Evolutionary conservation across 2,113 vertebrate genomes (phyloP), one percentile per base, ranked within the genome.

Genomic region (Zingel zingel): DNA sequence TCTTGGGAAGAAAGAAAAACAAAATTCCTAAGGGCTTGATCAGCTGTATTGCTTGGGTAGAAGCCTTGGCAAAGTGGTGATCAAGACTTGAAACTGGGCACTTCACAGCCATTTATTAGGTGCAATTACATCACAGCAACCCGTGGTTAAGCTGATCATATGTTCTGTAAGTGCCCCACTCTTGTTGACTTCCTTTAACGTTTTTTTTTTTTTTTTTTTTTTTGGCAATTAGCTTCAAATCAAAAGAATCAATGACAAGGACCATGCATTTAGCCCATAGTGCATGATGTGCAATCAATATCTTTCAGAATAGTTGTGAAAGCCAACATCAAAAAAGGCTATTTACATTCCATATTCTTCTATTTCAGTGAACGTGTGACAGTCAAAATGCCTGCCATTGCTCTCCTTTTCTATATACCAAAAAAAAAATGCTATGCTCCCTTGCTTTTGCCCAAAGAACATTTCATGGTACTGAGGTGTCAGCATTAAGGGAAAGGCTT

Each of bases 101-200:
- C 77, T 92, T 93, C 82, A 82, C 82, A 88, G 89, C 63, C 81
- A 64, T 94, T 89, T 94, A 94, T 92, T 91, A 92, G 76, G 39
- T 82, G 87, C 88, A 92, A 92, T 95, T 93, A 93, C 87, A 88
- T 79, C 85, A 39, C 54, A 91, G 86, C 86, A 90, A 65, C 91
- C 91, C 77, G 62, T 91, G 86, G 88, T 94, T 94, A 89, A 79
- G 77, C 53, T 90, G 88, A 92, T 94, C 93, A 93, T 88, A 90
- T 91, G 91, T 86, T 92, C 80, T 86, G 71, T 88, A 88, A 91
- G 86, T 91, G 90, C 81, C 72, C 77, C 77, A 79, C 74, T 85
- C 88, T 82, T 93, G 92, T 89, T 92, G 86, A 90, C 89, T 89
- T 83, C 79, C 76, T 84, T 70, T 75, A 87, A 89, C 83, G 83